A percentile compares a stretch with the other conserved stretches of the same genome.
phyloP scores from a whole-genome alignment of 2,113 vertebrate genomes.

The Cygnus buccinator region DNA sequence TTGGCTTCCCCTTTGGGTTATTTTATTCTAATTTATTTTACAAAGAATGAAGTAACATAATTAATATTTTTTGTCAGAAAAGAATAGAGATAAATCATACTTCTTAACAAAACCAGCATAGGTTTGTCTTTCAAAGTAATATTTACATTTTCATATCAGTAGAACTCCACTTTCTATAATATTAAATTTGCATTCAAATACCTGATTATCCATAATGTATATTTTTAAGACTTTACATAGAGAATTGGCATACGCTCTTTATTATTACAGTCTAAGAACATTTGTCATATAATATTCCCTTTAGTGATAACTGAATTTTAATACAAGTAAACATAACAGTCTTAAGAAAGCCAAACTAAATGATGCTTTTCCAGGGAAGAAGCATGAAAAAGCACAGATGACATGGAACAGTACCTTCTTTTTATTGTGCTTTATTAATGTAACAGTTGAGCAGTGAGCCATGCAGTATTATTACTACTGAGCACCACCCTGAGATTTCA shows the following conservation, averaged over 20 bases:
- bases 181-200: slow-evolving; percentile 15
- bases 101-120: neutral
- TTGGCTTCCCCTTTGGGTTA: neutral
- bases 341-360: neutral
- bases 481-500: slow-evolving; percentile 5
- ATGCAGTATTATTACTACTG: neutral
- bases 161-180: neutral
- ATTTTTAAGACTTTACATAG: neutral
- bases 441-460: neutral
- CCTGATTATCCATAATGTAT: neutral
- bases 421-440: neutral
- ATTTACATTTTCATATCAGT: slow-evolving; percentile 6
- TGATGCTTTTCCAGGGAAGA: neutral
- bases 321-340: neutral
- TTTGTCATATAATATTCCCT: neutral
- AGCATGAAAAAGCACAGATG: neutral
- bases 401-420: neutral
- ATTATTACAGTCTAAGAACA: neutral
- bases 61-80: neutral
- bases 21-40: neutral
- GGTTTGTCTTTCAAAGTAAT: slow-evolving; percentile 1
- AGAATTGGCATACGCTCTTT: neutral
- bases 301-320: neutral
- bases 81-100: neutral
- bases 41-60: neutral